Percentiles rank a stretch among this genome's conserved stretches.
Conservation (phyloP, 2,888 invertebrate species). For the Diabrotica balteata region DNA sequence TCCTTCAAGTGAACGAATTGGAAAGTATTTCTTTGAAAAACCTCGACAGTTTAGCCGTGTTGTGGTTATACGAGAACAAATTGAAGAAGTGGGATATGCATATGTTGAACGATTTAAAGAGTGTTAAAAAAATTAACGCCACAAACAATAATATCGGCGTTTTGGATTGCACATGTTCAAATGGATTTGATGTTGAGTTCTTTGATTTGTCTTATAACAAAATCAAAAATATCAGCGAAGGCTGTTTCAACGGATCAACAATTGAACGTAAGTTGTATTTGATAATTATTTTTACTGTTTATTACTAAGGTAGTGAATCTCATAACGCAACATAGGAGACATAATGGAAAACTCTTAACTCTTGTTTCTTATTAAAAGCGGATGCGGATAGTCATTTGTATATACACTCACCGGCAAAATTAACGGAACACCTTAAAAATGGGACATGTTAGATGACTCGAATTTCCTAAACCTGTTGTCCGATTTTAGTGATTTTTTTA, state of each 20-base stretch:
- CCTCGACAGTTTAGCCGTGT: constrained; percentile 23
- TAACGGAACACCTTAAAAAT: too few species aligned
- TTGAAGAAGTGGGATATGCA: constrained; percentile 16
- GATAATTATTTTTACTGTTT: too few species aligned
- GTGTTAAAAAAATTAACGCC: constrained; percentile 22
- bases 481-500: too few species aligned
- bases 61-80: constrained; percentile 28
- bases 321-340: too few species aligned
- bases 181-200: constrained; percentile 17
- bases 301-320: too few species aligned
- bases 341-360: too few species aligned
- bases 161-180: constrained; percentile 3
- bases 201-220: constrained; percentile 26
- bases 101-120: constrained; percentile 26
- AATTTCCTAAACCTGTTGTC: too few species aligned
- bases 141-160: constrained; percentile 18
- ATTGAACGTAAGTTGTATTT: constrained; percentile 18
- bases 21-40: constrained; percentile 13
- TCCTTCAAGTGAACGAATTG: constrained; percentile 27
- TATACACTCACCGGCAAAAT: too few species aligned
- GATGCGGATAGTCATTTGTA: too few species aligned
- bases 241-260: constrained; percentile 21
- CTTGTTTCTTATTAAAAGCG: too few species aligned
- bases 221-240: constrained; percentile 14
- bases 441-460: too few species aligned